A percentile compares a stretch with the other conserved stretches of the same genome.
Evolutionary conservation across 92 coral and sea anemone genomes (phyloP).

Genomic region (Plumapathes pennacea): DNA sequence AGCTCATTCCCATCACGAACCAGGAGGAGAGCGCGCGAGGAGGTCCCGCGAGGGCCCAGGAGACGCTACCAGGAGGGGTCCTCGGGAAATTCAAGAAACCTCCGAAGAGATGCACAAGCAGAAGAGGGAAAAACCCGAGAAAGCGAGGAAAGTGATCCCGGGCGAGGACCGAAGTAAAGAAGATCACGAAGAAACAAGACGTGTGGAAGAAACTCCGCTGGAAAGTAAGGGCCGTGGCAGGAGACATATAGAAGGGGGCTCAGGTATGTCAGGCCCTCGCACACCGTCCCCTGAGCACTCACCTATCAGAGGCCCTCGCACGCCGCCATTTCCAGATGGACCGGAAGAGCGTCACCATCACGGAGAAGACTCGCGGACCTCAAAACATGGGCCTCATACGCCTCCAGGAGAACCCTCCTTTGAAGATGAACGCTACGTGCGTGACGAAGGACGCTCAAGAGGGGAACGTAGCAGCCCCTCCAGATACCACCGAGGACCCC

Average conservation of each 20-base stretch:
- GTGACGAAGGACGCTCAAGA: too few relatives aligned
- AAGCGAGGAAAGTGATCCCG: too few relatives aligned
- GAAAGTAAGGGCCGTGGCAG: too few relatives aligned
- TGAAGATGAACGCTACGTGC: too few relatives aligned
- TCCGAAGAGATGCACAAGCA: constrained; percentile 7
- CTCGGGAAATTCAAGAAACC: not conserved
- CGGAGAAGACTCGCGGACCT: constrained; percentile 19
- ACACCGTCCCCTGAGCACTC: constrained; percentile 39
- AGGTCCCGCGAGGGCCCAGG: constrained; percentile 47
- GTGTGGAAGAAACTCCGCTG: too few relatives aligned
- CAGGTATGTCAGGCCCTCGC: too few relatives aligned
- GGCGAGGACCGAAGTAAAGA: too few relatives aligned
- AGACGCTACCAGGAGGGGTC: constrained; percentile 48
- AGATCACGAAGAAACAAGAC: too few relatives aligned
- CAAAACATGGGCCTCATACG: constrained; percentile 41
- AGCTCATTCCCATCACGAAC: not conserved
- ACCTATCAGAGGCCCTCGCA: constrained; percentile 20
- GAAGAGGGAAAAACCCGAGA: constrained; percentile 10
- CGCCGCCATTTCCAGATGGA: too few relatives aligned
- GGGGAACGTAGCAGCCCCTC: too few relatives aligned
- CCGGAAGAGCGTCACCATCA: constrained; percentile 15
- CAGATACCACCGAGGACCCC: constrained; percentile 38
- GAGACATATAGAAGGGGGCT: too few relatives aligned
- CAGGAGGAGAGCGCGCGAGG: not conserved
- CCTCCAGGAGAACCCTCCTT: constrained; percentile 61